These are phyloP conservation scores for Rutilus rutilus DNA, from an alignment of 2,113 vertebrate genomes.

Conservation along the genomic window DNA sequence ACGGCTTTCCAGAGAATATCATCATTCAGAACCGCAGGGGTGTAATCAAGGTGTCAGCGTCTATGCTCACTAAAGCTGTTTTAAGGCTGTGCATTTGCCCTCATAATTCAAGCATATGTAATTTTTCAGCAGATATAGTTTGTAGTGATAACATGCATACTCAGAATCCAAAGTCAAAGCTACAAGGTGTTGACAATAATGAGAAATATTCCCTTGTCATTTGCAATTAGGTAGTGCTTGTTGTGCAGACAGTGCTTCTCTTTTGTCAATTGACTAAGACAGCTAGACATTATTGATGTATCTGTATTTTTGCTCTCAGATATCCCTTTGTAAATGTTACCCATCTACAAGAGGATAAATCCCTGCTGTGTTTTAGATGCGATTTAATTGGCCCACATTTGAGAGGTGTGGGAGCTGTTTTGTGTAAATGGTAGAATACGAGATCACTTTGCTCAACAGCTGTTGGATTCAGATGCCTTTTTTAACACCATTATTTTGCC, in stretches of 20 bases:
- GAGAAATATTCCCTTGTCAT: background rate
- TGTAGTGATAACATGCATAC: background rate
- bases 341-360: conserved; percentile 7
- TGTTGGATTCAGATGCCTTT: conserved; percentile 29
- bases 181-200: conserved; percentile 6
- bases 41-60: conserved; percentile 44
- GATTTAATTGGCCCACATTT: conserved; percentile 37
- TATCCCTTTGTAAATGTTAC: conserved; percentile 19
- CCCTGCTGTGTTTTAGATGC: background rate
- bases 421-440: background rate
- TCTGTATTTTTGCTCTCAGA: conserved; percentile 13
- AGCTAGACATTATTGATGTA: conserved; percentile 5
- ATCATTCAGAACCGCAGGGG: conserved; percentile 15
- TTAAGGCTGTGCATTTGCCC: conserved; percentile 38
- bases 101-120: background rate
- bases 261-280: conserved; percentile 6
- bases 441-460: background rate
- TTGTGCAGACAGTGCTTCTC: background rate
- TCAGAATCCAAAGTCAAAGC: background rate
- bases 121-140: background rate
- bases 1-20: conserved; percentile 25
- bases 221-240: background rate
- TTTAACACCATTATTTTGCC: conserved; percentile 4
- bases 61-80: conserved; percentile 29
- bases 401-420: conserved; percentile 9